These are phyloP conservation scores for Myripristis murdjan DNA, from an alignment of 2,797 vertebrate species.

Conservation along the genomic window DNA sequence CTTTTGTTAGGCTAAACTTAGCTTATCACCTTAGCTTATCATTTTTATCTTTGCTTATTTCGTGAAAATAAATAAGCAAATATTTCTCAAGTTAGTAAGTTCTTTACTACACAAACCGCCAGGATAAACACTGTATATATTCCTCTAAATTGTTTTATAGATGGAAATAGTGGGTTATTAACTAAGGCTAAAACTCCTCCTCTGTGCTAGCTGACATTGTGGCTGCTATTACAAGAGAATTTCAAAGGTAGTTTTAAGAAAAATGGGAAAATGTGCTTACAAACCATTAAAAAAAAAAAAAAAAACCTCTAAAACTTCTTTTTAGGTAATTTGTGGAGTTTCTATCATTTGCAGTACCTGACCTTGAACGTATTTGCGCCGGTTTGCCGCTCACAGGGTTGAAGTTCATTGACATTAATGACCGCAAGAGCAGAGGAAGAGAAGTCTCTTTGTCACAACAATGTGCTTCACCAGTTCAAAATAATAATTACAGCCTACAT, in stretches of 20 bases:
- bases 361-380: neutral
- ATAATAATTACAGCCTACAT: constrained; percentile 66
- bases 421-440: constrained; percentile 49
- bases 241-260: constrained; percentile 31
- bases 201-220: constrained; percentile 22
- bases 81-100: no score
- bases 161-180: neutral
- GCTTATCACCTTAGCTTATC: no score
- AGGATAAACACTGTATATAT: neutral
- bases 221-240: neutral
- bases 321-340: neutral
- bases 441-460: constrained; percentile 51
- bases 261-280: constrained; percentile 32
- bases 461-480: constrained; percentile 46
- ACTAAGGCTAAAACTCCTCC: constrained; percentile 10
- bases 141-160: neutral
- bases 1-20: no score
- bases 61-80: no score
- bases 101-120: no score
- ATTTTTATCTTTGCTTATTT: no score
- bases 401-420: neutral
- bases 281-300: constrained; percentile 11
- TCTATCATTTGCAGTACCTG: neutral
- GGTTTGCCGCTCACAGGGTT: constrained; percentile 21
- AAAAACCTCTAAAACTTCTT: no score